phyloP scores from a whole-genome alignment of 2,888 invertebrate species.

The Pachymerium ferrugineum region DNA sequence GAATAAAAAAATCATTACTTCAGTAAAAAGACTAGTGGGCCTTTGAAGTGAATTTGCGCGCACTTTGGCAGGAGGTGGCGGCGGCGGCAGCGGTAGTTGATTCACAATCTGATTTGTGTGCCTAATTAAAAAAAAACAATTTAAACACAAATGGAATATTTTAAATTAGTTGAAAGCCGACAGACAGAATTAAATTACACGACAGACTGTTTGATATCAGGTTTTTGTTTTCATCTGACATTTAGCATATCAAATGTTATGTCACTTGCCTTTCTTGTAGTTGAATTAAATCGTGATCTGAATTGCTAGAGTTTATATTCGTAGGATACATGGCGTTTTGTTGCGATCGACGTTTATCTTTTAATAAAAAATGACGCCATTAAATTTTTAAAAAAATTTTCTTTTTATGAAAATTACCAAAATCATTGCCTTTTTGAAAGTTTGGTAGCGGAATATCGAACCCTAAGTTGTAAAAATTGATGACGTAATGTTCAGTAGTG shows the following conservation, averaged over 20 bases:
- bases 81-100: conserved; percentile 46
- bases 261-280: conserved; percentile 26
- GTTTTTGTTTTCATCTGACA: neutral
- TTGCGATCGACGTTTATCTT: neutral
- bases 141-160: neutral
- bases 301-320: neutral
- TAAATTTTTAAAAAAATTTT: neutral
- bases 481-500: neutral
- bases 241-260: neutral
- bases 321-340: neutral
- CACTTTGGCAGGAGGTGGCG: conserved; percentile 40
- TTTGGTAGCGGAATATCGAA: conserved; percentile 37
- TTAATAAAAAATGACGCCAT: neutral
- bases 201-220: neutral
- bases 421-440: conserved; percentile 32
- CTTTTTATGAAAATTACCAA: neutral
- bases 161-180: too few relatives aligned
- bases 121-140: conserved; percentile 3
- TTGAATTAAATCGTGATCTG: conserved; percentile 30
- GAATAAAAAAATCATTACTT: neutral
- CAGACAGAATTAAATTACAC: neutral
- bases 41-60: neutral
- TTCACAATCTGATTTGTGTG: conserved; percentile 39
- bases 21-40: neutral
- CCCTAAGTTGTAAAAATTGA: conserved; percentile 29